Evolutionary conservation across 92 coral and sea anemone genomes (phyloP).

Genomic region (Muricea muricata): DNA sequence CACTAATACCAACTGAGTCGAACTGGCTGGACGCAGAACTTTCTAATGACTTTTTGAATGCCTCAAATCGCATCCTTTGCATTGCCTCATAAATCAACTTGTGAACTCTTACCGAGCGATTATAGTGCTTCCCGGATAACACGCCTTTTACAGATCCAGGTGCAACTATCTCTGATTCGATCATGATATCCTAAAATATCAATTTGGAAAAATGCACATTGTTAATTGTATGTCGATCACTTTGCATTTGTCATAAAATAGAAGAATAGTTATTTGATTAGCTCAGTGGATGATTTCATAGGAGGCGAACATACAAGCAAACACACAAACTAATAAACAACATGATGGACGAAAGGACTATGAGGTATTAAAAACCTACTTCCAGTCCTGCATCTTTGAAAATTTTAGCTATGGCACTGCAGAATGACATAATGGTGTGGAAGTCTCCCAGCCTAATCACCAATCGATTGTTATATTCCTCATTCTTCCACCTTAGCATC

Average conservation of each 20-base stretch:
- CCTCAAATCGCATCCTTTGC: conserved; percentile 27
- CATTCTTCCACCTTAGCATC: background rate
- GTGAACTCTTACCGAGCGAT: conserved; percentile 7
- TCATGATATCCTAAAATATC: conserved; percentile 14
- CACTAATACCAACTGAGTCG: conserved; percentile 29
- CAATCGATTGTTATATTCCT: background rate
- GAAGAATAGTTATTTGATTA: background rate
- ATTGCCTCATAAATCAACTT: conserved; percentile 34
- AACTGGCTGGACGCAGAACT: conserved; percentile 20
- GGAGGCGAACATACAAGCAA: background rate
- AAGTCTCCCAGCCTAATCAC: background rate
- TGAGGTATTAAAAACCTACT: background rate
- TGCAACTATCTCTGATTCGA: conserved; percentile 30
- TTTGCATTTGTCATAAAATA: background rate
- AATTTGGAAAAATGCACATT: background rate
- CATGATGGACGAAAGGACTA: background rate
- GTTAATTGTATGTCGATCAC: background rate
- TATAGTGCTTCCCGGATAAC: conserved; percentile 26
- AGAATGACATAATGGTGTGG: background rate
- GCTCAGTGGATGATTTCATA: conserved; percentile 27
- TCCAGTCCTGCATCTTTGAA: conserved; percentile 1
- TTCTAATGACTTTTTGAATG: conserved; percentile 12
- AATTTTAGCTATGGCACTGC: background rate
- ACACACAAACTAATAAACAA: background rate
- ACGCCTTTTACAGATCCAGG: conserved; percentile 22